Evolutionary conservation across 2,113 vertebrate genomes (phyloP).

Genomic region (Corvus hawaiiensis): DNA sequence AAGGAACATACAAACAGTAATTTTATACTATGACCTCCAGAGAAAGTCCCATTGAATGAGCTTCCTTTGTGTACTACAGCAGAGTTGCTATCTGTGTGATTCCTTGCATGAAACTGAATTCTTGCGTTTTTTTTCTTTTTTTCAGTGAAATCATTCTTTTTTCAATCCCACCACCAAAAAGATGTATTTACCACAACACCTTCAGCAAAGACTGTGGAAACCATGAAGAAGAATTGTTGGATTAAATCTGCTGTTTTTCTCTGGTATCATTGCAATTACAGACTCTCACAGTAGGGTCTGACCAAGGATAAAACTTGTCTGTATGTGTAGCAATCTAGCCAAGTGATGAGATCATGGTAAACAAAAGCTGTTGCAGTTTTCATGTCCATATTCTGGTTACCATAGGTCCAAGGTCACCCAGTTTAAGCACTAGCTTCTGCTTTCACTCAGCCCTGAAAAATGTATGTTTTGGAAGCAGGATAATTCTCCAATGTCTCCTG

Average conservation of each 20-base stretch:
- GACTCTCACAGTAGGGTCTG: background rate
- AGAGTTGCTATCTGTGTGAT: background rate
- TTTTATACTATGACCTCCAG: background rate
- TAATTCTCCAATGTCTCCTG: background rate
- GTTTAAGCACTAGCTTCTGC: background rate
- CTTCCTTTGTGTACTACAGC: background rate
- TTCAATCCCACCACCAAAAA: background rate
- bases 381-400: background rate
- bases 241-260: background rate
- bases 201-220: background rate
- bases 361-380: background rate
- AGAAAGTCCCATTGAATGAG: background rate
- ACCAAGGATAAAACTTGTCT: background rate
- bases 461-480: accelerated
- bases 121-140: background rate
- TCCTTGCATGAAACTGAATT: background rate
- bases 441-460: background rate
- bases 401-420: background rate
- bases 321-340: background rate
- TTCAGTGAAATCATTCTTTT: background rate
- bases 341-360: background rate
- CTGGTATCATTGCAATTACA: background rate
- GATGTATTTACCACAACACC: background rate
- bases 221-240: background rate
- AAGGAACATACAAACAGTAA: background rate